Percentiles rank a stretch among this genome's conserved stretches.
Evolutionary conservation across 2,797 vertebrate species (phyloP).

Genomic region (Neosilurus mollespiculum): DNA sequence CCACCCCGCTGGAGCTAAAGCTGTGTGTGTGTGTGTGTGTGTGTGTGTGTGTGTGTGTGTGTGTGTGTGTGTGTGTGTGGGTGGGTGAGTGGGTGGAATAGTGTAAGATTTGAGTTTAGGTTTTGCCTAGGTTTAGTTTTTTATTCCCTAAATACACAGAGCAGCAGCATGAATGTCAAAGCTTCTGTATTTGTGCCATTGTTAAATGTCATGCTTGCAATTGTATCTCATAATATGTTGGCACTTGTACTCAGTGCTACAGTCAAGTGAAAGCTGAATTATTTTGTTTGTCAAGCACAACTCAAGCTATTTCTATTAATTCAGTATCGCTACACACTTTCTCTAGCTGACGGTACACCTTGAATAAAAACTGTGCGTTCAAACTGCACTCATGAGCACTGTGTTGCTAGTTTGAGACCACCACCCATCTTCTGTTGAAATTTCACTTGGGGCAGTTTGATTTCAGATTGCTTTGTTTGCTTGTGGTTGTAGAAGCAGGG

Average conservation of each 20-base stretch:
- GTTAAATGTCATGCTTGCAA: constrained; percentile 35
- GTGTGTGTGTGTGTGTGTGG: background rate
- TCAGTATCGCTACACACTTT: background rate
- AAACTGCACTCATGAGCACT: background rate
- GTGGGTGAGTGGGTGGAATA: background rate
- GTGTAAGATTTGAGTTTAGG: background rate
- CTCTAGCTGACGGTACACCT: background rate
- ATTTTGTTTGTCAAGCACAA: constrained; percentile 11
- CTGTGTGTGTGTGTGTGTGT: background rate
- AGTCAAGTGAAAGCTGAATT: background rate
- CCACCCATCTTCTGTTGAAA: background rate
- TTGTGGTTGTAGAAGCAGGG: background rate
- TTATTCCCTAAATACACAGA: constrained; percentile 7
- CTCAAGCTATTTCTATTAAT: background rate
- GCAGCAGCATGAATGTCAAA: constrained; percentile 18
- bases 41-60: background rate
- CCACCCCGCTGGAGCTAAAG: background rate
- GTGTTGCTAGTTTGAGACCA: background rate
- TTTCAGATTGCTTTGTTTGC: background rate
- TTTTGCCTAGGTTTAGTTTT: background rate
- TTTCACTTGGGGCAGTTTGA: background rate
- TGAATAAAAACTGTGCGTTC: background rate
- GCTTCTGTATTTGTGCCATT: constrained; percentile 5
- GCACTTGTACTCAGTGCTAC: background rate
- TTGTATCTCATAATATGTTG: constrained; percentile 14